phyloP scores from a whole-genome alignment of 2,888 invertebrate genomes.

The Protonemura montana region DNA sequence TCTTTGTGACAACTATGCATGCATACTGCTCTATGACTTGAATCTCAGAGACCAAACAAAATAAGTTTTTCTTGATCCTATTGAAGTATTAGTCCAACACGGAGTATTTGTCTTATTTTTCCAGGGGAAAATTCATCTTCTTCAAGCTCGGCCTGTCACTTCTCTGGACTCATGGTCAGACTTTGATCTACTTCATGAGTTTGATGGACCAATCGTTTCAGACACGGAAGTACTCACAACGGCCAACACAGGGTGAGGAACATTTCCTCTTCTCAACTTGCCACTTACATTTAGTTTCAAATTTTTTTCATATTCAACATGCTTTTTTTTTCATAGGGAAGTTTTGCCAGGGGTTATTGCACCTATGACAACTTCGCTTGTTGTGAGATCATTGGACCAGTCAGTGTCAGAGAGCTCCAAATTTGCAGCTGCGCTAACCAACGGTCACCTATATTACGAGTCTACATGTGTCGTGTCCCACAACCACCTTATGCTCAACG shows the following conservation, averaged over 20 bases:
- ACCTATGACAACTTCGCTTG: constrained; percentile 63
- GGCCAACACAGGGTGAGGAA: constrained; percentile 77
- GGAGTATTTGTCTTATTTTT: not conserved
- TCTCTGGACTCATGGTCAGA: constrained; percentile 76
- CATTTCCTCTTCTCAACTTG: not conserved
- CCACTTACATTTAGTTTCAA: not conserved
- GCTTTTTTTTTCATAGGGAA: constrained; percentile 58
- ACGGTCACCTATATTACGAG: constrained; percentile 39
- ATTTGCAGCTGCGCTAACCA: not conserved
- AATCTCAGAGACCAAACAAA: no score
- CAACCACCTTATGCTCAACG: constrained; percentile 58
- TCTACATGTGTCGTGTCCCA: constrained; percentile 51
- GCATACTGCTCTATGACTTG: no score
- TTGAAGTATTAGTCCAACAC: not conserved
- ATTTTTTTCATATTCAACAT: not conserved
- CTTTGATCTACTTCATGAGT: constrained; percentile 80
- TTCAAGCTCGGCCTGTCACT: constrained; percentile 84
- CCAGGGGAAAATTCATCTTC: constrained; percentile 62
- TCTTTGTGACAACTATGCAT: not conserved
- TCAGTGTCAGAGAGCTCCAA: constrained; percentile 45
- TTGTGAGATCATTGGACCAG: constrained; percentile 54
- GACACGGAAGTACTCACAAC: constrained; percentile 72
- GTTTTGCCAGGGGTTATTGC: constrained; percentile 71
- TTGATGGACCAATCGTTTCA: constrained; percentile 72
- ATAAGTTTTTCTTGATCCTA: not conserved